phyloP scores from a whole-genome alignment of 2,888 invertebrate genomes.

The Zootermopsis nevadensis region DNA sequence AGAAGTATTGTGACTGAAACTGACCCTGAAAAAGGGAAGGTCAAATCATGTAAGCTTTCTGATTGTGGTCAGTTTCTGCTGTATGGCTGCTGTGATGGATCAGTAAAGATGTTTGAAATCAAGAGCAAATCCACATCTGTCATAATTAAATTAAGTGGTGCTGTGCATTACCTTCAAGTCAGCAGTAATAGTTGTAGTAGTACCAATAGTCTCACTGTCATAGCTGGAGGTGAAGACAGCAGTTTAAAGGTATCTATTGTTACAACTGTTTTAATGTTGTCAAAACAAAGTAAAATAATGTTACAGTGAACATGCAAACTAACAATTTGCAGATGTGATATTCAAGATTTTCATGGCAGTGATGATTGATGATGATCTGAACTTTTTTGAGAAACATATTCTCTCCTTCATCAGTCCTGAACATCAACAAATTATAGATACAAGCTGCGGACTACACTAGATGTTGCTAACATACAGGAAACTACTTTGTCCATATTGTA shows the following conservation, averaged over 20 bases:
- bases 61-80: constrained; percentile 58
- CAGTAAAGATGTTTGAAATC: constrained; percentile 57
- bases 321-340: no score
- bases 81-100: constrained; percentile 58
- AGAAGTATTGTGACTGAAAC: constrained; percentile 57
- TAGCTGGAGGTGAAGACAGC: constrained; percentile 52
- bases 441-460: no score
- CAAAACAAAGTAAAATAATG: no score
- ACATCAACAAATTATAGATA: no score
- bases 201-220: constrained; percentile 47
- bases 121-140: constrained; percentile 55
- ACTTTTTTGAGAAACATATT: no score
- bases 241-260: constrained; percentile 51
- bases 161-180: constrained; percentile 51
- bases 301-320: no score
- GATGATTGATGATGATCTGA: no score
- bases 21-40: constrained; percentile 53
- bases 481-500: no score
- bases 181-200: constrained; percentile 37
- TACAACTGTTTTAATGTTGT: background rate
- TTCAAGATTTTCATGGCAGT: no score
- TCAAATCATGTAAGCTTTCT: constrained; percentile 59
- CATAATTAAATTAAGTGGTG: constrained; percentile 55
- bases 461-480: no score
- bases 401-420: no score